These are phyloP conservation scores for Cynocephalus volans DNA, from an alignment of 2,113 vertebrate genomes.

Conservation along the genomic window DNA sequence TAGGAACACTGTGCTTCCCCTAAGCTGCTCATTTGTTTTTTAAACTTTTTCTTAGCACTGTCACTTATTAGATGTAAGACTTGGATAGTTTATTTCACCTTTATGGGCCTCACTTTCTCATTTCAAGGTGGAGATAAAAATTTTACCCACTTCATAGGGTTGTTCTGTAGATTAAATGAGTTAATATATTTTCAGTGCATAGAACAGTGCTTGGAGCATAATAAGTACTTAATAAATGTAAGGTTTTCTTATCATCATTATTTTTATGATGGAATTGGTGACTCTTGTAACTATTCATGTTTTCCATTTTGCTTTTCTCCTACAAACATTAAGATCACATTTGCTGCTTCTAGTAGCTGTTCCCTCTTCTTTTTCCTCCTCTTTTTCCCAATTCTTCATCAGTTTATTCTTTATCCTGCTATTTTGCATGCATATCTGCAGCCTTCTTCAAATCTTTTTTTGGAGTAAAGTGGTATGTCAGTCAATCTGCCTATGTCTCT, in stretches of 20 bases:
- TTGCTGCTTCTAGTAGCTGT: neutral
- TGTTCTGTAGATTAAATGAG: constrained; percentile 18
- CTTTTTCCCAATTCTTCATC: constrained; percentile 2
- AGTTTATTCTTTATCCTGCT: neutral
- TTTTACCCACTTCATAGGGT: neutral
- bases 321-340: neutral
- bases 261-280: neutral
- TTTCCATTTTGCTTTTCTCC: neutral
- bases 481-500: neutral
- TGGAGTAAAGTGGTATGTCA: neutral
- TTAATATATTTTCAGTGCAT: neutral
- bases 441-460: neutral
- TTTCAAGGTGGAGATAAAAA: neutral
- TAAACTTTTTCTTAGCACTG: constrained; percentile 1
- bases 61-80: neutral
- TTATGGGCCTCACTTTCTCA: neutral
- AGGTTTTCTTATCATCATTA: neutral
- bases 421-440: neutral
- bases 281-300: neutral
- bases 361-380: neutral
- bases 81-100: constrained; percentile 27
- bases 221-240: neutral
- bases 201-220: neutral
- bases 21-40: constrained; percentile 6
- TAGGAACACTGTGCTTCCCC: neutral